These are phyloP conservation scores for Zaprionus kolodkinae DNA, from an alignment of 1,140 invertebrate species.

Conservation along the genomic window DNA sequence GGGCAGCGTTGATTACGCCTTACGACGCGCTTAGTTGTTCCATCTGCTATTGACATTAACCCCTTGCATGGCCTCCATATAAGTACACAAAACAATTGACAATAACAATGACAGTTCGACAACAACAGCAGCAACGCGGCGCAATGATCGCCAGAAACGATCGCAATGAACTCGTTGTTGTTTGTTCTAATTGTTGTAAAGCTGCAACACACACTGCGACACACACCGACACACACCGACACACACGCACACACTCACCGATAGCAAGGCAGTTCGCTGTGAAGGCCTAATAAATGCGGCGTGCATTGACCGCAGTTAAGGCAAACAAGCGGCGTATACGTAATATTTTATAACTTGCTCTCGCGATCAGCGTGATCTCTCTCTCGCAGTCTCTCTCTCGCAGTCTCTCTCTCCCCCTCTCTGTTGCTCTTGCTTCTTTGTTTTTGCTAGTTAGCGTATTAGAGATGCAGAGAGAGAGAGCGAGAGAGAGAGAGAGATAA, in stretches of 20 bases:
- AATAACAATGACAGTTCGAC: constrained; percentile 27
- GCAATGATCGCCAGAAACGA: constrained; percentile 53
- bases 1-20: background rate
- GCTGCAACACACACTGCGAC: constrained; percentile 56
- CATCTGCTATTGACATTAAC: constrained; percentile 41
- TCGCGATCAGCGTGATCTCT: background rate
- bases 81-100: constrained; percentile 19
- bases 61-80: constrained; percentile 33
- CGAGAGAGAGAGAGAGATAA: background rate
- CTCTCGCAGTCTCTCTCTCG: background rate
- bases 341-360: constrained; percentile 34
- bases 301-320: constrained; percentile 60
- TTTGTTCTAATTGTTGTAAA: constrained; percentile 75
- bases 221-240: constrained; percentile 34
- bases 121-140: constrained; percentile 27
- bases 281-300: constrained; percentile 63
- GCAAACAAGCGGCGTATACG: constrained; percentile 49
- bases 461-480: constrained; percentile 17
- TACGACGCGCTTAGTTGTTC: constrained; percentile 8
- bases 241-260: constrained; percentile 15
- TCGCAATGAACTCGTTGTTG: constrained; percentile 55
- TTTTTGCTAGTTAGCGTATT: constrained; percentile 2
- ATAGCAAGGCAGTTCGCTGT: background rate
- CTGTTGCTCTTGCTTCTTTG: background rate
- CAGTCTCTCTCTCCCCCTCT: too few relatives aligned